phyloP scores from a whole-genome alignment of 2,888 invertebrate genomes.

The Beris chalybata region DNA sequence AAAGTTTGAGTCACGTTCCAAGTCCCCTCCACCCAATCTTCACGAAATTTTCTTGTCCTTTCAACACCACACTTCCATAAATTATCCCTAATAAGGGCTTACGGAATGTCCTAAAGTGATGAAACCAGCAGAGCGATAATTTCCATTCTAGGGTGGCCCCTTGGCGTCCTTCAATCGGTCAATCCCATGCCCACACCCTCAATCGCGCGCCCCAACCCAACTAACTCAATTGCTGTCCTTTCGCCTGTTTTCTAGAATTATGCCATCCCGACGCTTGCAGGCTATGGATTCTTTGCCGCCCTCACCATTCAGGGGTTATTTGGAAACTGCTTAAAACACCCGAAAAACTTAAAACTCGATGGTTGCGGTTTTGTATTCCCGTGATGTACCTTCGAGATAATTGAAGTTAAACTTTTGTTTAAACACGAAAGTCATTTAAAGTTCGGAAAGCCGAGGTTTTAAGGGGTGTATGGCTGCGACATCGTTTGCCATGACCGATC shows the following conservation, averaged over 20 bases:
- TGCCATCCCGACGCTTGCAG: too few relatives aligned
- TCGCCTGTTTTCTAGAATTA: too few relatives aligned
- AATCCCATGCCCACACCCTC: neutral
- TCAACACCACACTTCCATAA: conserved; percentile 18
- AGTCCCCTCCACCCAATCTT: neutral
- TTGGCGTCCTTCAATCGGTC: neutral
- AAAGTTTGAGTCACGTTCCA: conserved; percentile 19
- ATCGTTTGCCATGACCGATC: too few relatives aligned
- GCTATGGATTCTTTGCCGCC: neutral
- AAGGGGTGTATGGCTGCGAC: too few relatives aligned
- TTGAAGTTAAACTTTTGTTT: conserved; percentile 1
- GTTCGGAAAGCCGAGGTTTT: too few relatives aligned
- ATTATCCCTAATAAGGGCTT: conserved; percentile 23
- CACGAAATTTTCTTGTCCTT: conserved; percentile 1
- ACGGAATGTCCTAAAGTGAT: conserved; percentile 12
- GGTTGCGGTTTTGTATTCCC: conserved; percentile 5
- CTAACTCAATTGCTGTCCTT: too few relatives aligned
- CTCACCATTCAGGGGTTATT: neutral
- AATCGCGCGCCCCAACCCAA: neutral
- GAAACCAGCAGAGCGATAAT: conserved; percentile 3
- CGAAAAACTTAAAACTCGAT: conserved; percentile 5
- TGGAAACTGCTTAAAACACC: conserved; percentile 13
- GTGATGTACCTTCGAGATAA: conserved; percentile 14
- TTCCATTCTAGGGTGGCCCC: neutral
- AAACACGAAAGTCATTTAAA: too few relatives aligned